Percentiles rank a stretch among this genome's conserved stretches.
Evolutionary conservation across 2,113 vertebrate species (phyloP).

Genomic region (Protobothrops flavoviridis): DNA sequence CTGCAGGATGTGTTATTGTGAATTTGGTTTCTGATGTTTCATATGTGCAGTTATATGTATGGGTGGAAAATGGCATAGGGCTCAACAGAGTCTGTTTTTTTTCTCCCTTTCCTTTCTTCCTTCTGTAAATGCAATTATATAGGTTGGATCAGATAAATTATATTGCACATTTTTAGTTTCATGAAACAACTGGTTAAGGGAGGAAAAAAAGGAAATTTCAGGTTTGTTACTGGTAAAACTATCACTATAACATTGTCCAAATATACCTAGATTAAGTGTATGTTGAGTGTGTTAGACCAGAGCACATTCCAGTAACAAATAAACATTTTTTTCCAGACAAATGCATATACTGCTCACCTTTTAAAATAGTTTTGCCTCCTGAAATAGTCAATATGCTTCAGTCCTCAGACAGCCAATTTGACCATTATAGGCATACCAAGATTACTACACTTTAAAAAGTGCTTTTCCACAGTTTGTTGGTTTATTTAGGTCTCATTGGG

Average conservation of each 20-base stretch:
- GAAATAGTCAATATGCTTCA: neutral
- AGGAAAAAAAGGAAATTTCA: neutral
- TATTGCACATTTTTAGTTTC: neutral
- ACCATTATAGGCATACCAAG: constrained; percentile 46
- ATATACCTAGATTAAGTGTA: neutral
- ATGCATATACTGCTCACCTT: neutral
- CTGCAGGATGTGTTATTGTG: neutral
- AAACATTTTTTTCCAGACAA: neutral
- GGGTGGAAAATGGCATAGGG: neutral
- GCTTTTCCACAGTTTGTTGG: constrained; percentile 63
- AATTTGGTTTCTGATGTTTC: neutral
- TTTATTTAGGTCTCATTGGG: constrained; percentile 62
- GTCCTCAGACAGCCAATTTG: constrained; percentile 5
- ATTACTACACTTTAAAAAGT: constrained; percentile 39
- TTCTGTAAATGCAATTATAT: neutral
- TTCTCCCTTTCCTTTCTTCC: neutral
- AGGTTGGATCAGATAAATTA: neutral
- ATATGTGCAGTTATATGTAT: neutral
- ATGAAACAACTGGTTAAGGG: neutral
- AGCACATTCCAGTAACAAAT: neutral
- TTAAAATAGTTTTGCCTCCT: neutral
- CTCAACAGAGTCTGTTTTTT: neutral
- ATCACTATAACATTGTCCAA: neutral
- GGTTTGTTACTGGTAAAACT: neutral
- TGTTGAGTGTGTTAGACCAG: neutral